phyloP scores from a whole-genome alignment of 2,888 invertebrate genomes.

The Minunthozetes semirufus region DNA sequence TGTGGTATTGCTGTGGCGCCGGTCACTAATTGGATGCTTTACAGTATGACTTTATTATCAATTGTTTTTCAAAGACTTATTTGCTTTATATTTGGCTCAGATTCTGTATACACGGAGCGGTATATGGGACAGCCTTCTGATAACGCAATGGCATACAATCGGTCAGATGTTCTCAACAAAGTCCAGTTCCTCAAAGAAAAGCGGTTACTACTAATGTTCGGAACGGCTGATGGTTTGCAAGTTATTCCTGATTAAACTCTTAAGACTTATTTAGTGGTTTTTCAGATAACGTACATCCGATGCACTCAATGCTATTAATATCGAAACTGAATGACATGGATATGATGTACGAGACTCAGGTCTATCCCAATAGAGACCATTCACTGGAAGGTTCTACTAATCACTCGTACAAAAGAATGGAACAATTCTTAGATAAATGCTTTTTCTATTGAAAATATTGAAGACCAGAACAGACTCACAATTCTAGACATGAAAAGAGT shows the following conservation, averaged over 20 bases:
- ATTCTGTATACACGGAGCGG: slow-evolving; percentile 89
- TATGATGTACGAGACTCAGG: slow-evolving; percentile 11
- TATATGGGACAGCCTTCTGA: slow-evolving; percentile 90
- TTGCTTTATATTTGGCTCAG: slow-evolving; percentile 51
- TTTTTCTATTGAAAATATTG: neutral
- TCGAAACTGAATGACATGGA: slow-evolving; percentile 2
- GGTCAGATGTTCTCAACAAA: slow-evolving; percentile 61
- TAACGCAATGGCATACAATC: slow-evolving; percentile 78
- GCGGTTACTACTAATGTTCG: slow-evolving; percentile 82
- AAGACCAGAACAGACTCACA: too few species aligned
- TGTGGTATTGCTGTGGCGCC: slow-evolving; percentile 93
- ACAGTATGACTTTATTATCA: slow-evolving; percentile 62
- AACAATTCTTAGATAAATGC: neutral
- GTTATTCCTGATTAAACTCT: neutral
- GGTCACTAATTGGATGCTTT: slow-evolving; percentile 89
- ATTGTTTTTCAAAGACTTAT: slow-evolving; percentile 38
- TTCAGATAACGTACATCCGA: slow-evolving; percentile 18
- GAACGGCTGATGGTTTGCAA: slow-evolving; percentile 68
- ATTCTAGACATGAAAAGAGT: too few species aligned
- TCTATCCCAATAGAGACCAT: slow-evolving; percentile 30
- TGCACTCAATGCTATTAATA: slow-evolving; percentile 8
- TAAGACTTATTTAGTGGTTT: slow-evolving; percentile 21
- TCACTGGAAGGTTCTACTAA: slow-evolving; percentile 19
- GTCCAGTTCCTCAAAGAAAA: slow-evolving; percentile 79
- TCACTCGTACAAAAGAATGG: slow-evolving; percentile 31